phyloP scores from a whole-genome alignment of 2,113 vertebrate genomes.

The Galbula dea region DNA sequence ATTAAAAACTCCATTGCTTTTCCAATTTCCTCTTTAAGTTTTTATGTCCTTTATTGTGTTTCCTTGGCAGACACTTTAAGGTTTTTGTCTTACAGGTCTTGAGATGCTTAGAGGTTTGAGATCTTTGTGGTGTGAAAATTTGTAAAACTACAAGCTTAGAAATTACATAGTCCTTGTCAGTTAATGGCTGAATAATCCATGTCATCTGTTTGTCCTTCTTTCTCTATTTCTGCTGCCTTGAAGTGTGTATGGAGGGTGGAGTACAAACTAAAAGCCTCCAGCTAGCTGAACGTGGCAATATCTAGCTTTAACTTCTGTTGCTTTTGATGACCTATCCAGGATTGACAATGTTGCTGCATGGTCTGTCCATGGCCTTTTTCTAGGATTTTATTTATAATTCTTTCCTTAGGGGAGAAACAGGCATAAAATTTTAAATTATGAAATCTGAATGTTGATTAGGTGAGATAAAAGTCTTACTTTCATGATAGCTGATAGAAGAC shows the following conservation, averaged over 20 bases:
- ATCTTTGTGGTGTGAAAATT: background rate
- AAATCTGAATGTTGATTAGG: background rate
- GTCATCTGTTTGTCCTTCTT: background rate
- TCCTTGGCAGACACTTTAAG: constrained; percentile 20
- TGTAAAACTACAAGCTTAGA: background rate
- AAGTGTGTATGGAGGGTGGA: background rate
- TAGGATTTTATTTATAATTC: background rate
- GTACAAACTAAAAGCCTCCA: background rate
- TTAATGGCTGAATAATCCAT: background rate
- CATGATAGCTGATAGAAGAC: background rate
- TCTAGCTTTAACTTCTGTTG: background rate
- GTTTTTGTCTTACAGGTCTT: background rate
- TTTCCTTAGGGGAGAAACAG: background rate
- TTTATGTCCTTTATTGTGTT: constrained; percentile 4
- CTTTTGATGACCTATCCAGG: background rate
- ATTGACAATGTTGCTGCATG: background rate
- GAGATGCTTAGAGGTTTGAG: background rate
- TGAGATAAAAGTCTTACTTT: background rate
- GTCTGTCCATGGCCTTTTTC: background rate
- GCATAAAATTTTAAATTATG: background rate
- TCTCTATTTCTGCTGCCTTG: background rate
- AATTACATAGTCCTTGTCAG: background rate
- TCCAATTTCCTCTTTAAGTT: background rate
- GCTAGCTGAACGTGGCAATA: background rate
- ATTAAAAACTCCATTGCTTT: constrained; percentile 38